A percentile compares a stretch with the other conserved stretches of the same genome.
phyloP scores from a whole-genome alignment of 1,140 invertebrate species.

The Zaprionus inermis region DNA sequence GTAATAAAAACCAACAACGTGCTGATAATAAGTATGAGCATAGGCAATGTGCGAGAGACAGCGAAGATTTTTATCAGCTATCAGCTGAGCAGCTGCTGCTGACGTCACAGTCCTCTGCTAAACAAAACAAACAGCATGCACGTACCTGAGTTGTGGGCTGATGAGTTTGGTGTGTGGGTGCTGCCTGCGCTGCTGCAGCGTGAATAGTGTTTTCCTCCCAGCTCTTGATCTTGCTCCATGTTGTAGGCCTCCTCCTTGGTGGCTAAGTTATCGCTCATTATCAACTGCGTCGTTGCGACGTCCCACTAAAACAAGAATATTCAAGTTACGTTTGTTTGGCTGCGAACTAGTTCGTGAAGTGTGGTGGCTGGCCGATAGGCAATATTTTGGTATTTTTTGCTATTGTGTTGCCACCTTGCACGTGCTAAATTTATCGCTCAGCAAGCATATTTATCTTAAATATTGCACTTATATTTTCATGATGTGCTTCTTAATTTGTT shows the following conservation, averaged over 20 bases:
- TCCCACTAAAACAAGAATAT: conserved; percentile 58
- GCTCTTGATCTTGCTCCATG: conserved; percentile 87
- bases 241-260: conserved; percentile 57
- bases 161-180: conserved; percentile 92
- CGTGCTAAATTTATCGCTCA: too few species aligned
- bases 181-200: conserved; percentile 93
- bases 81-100: conserved; percentile 33
- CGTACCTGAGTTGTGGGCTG: conserved; percentile 93
- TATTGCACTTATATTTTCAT: too few species aligned
- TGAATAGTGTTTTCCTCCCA: conserved; percentile 87
- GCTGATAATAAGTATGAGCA: conserved; percentile 51
- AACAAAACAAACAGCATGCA: conserved; percentile 45
- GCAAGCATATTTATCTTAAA: too few species aligned
- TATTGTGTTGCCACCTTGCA: background rate
- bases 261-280: conserved; percentile 61
- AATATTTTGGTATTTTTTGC: conserved; percentile 9
- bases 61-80: conserved; percentile 57
- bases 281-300: conserved; percentile 65
- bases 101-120: conserved; percentile 14
- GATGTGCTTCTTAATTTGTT: background rate
- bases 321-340: background rate
- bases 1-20: conserved; percentile 52
- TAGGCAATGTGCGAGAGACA: conserved; percentile 4
- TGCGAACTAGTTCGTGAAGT: conserved; percentile 1
- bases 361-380: conserved; percentile 14